These are phyloP conservation scores for Steinernema feltiae DNA, from an alignment of 1,140 invertebrate genomes.

Conservation along the genomic window DNA sequence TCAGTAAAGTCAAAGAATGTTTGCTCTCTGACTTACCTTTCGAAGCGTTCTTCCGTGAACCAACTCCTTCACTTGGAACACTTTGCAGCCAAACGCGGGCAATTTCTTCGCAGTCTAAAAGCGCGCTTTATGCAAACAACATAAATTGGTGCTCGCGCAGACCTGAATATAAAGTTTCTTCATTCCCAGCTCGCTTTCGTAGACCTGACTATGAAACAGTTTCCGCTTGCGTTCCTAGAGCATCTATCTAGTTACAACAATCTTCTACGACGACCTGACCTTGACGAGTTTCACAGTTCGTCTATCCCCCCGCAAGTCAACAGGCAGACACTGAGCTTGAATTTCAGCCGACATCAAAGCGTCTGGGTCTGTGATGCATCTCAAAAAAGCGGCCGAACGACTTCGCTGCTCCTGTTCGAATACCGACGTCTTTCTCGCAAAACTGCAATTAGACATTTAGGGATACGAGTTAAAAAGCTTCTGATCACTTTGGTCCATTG, in stretches of 20 bases:
- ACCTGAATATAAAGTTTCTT: constrained; percentile 69
- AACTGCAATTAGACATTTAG: neutral
- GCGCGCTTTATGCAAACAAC: constrained; percentile 14
- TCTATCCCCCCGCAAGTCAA: constrained; percentile 52
- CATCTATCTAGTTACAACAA: neutral
- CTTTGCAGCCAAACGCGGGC: constrained; percentile 66
- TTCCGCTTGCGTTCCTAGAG: constrained; percentile 69
- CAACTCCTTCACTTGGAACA: constrained; percentile 69
- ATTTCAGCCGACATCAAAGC: constrained; percentile 49
- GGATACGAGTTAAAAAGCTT: too few species aligned
- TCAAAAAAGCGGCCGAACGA: constrained; percentile 43
- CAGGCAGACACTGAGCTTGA: constrained; percentile 53
- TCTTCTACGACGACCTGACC: constrained; percentile 22
- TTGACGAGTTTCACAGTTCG: constrained; percentile 58
- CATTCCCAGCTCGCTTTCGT: constrained; percentile 67
- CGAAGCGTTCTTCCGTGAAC: constrained; percentile 66
- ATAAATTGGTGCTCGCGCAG: constrained; percentile 50
- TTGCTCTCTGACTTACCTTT: constrained; percentile 61
- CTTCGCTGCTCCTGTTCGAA: constrained; percentile 34
- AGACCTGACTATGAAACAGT: constrained; percentile 67
- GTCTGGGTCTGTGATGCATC: constrained; percentile 54
- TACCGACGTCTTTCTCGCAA: neutral
- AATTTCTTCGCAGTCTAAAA: constrained; percentile 62
- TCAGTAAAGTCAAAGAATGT: constrained; percentile 20
- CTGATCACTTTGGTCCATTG: neutral